Percentiles rank a stretch among this genome's conserved stretches.
phyloP scores from a whole-genome alignment of 2,888 invertebrate species.

The Acronicta psi region DNA sequence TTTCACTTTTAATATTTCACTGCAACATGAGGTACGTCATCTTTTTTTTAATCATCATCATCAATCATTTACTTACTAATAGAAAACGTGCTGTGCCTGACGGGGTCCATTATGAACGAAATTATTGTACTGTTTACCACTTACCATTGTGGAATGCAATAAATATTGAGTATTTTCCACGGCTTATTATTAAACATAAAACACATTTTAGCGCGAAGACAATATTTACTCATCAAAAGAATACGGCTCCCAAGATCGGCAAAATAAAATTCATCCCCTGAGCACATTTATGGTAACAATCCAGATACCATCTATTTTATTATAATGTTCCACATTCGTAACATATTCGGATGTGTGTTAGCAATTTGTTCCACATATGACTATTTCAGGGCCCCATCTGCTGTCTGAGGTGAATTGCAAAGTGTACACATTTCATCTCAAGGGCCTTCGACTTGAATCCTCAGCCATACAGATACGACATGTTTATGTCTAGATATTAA shows the following conservation, averaged over 20 bases:
- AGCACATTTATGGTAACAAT: conserved; percentile 1
- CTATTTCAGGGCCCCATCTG: conserved; percentile 41
- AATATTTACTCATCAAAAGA: neutral
- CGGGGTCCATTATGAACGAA: no score
- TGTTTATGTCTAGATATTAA: conserved; percentile 68
- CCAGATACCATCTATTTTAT: conserved; percentile 11
- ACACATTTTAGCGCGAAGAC: neutral
- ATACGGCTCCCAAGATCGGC: neutral
- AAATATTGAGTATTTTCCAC: no score
- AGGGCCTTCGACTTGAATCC: conserved; percentile 28
- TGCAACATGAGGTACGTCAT: neutral
- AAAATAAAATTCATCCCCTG: conserved; percentile 3
- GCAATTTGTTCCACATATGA: conserved; percentile 35
- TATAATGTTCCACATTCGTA: conserved; percentile 9
- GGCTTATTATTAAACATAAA: neutral
- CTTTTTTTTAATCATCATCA: no score
- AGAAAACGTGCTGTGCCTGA: no score
- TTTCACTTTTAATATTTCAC: conserved; percentile 7
- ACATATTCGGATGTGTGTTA: conserved; percentile 5
- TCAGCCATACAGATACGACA: conserved; percentile 50
- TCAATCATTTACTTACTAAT: no score
- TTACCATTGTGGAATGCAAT: no score
- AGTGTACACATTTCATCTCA: conserved; percentile 47
- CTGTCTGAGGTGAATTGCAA: conserved; percentile 49
- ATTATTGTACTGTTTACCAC: no score